Percentiles rank a stretch among this genome's conserved stretches.
Conservation (phyloP, 2,888 invertebrate genomes). For the Tridacna crocea region DNA sequence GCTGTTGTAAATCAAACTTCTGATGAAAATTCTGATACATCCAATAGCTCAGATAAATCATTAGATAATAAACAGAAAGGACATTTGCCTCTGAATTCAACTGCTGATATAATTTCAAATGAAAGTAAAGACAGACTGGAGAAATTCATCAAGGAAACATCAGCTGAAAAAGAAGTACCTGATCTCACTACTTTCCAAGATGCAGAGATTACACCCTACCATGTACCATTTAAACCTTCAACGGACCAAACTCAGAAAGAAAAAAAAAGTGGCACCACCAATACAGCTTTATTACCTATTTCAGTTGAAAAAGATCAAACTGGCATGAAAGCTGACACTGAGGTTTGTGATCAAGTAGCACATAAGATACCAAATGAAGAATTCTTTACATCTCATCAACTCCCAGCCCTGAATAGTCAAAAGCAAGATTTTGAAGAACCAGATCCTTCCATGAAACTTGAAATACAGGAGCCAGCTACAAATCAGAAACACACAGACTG, state of each 20-base stretch:
- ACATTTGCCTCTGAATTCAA: neutral
- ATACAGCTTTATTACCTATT: neutral
- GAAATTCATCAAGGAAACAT: slow-evolving; percentile 49
- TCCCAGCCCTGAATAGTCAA: neutral
- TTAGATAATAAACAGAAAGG: neutral
- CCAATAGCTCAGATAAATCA: neutral
- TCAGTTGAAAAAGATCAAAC: neutral
- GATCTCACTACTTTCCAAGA: neutral
- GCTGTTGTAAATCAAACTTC: too few relatives aligned
- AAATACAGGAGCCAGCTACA: neutral
- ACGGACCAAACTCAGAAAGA: neutral
- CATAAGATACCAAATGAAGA: neutral
- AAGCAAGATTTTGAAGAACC: neutral
- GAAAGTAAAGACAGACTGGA: slow-evolving; percentile 51
- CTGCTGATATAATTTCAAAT: neutral
- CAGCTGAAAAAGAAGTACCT: slow-evolving; percentile 37
- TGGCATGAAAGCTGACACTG: neutral
- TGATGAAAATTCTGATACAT: neutral
- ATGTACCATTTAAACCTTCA: neutral
- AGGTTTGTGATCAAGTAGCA: too few relatives aligned
- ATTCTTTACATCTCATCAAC: neutral
- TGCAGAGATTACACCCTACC: neutral
- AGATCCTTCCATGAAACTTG: neutral
- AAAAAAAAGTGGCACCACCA: neutral
- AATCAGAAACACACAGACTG: neutral